phyloP scores from a whole-genome alignment of 2,113 vertebrate species.

The Salvelinus sp. region DNA sequence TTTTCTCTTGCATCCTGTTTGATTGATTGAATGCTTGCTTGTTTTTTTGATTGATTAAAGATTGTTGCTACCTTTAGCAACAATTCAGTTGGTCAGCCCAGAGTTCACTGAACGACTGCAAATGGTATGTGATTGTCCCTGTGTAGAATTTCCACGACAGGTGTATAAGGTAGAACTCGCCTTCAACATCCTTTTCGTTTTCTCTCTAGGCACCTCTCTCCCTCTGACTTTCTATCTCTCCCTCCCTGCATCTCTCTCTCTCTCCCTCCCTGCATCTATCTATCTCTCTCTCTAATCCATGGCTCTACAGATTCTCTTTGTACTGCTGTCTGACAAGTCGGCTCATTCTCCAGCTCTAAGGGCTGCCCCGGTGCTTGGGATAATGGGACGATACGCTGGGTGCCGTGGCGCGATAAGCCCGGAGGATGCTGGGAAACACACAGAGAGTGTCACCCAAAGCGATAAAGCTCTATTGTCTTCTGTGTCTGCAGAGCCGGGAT shows the following conservation, averaged over 20 bases:
- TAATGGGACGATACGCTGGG: constrained; percentile 66
- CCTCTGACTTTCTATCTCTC: neutral
- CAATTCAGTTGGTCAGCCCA: neutral
- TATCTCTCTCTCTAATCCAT: constrained; percentile 55
- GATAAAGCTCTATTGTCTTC: constrained; percentile 60
- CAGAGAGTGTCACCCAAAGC: constrained; percentile 63
- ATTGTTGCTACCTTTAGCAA: neutral
- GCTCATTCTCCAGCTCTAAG: constrained; percentile 48
- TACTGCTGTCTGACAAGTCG: constrained; percentile 65
- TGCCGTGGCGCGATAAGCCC: constrained; percentile 50
- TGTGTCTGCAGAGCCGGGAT: constrained; percentile 58
- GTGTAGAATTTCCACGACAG: neutral
- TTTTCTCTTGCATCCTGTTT: neutral
- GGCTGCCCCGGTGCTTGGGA: constrained; percentile 56
- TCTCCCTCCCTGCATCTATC: constrained; percentile 7
- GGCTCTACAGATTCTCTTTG: constrained; percentile 68
- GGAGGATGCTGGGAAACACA: constrained; percentile 62
- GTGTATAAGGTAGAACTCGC: constrained; percentile 10
- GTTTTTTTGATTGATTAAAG: neutral
- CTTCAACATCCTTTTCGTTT: neutral
- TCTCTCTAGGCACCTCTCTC: constrained; percentile 13
- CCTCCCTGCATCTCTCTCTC: constrained; percentile 27
- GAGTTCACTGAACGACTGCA: neutral
- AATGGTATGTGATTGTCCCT: neutral
- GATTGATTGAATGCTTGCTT: neutral